Evolutionary conservation across 37 sponge, comb jelly and placozoan species (phyloP), one percentile per base, ranked within the genome.

Genomic region (Beroe forskalii): DNA sequence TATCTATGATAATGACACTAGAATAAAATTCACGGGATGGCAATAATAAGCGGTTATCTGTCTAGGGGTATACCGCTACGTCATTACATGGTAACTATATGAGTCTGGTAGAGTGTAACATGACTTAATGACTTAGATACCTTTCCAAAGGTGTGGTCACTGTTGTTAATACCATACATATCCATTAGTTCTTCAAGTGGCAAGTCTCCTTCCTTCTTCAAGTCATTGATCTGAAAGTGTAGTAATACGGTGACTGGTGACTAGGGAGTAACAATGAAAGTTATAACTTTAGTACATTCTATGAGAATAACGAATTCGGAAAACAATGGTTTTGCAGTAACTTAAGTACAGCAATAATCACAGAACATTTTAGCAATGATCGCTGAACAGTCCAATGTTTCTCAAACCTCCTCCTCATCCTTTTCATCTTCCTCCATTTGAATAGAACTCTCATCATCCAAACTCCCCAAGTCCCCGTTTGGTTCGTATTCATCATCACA

Each of bases 371-470:
- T 55, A 55, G n/a, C n/a, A n/a, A n/a, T n/a, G n/a, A n/a, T n/a
- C n/a, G n/a, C n/a, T n/a, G n/a, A n/a, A n/a, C n/a, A n/a, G n/a
- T n/a, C n/a, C n/a, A n/a, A n/a, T n/a, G n/a, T n/a, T n/a, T n/a
- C 4, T 37, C 44, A 42, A 4, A 80, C 86, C 86, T 80, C 86
- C 4, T 80, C 86, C 1, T 44, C 44, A 25, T 80, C 86, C 27
- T 43, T 44, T 48, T 80, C 86, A 43, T 80, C 86, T 48, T 80
- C 86, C 17, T 80, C 86, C 28, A 22, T 28, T 48, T 80, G 86
- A 4, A 80, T 80, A 25, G 86, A 80, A 80, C 86, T 80, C 86
- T 80, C 86, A 24, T 80, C 86, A 25, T 80, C 86, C 86, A 43
- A 24, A 80, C 86, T 80, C 55, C 40, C 86, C 3, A 41, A 24